A percentile compares a stretch with the other conserved stretches of the same genome.
Evolutionary conservation across 2,888 invertebrate genomes (phyloP).

Genomic region (Coecobrya sp.): DNA sequence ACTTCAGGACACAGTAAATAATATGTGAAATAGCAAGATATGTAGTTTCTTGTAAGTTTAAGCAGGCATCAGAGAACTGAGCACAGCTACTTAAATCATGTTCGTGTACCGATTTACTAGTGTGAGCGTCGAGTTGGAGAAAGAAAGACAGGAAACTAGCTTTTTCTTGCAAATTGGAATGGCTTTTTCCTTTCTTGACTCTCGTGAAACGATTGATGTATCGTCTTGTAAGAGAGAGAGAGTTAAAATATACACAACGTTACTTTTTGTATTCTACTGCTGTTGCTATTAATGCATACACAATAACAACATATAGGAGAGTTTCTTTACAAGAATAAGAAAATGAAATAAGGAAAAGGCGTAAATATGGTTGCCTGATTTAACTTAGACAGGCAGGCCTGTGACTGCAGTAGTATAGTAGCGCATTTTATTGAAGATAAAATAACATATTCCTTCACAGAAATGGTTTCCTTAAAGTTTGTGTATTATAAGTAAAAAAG

Average conservation of each 20-base stretch:
- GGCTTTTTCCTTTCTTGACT: constrained; percentile 74
- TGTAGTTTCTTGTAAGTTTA: constrained; percentile 49
- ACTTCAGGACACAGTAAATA: constrained; percentile 52
- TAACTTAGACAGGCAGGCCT: constrained; percentile 16
- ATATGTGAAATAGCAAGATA: constrained; percentile 39
- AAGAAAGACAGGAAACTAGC: constrained; percentile 76
- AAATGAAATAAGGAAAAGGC: constrained; percentile 39
- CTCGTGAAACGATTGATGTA: constrained; percentile 77
- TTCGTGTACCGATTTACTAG: constrained; percentile 31
- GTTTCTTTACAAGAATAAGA: constrained; percentile 30
- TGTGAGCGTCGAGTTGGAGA: constrained; percentile 52
- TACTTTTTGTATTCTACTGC: constrained; percentile 18
- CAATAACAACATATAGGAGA: constrained; percentile 30
- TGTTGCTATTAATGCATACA: constrained; percentile 10
- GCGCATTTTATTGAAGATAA: constrained; percentile 59
- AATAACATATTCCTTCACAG: constrained; percentile 33
- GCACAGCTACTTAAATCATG: constrained; percentile 68
- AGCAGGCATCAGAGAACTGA: background rate
- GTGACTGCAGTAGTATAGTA: background rate
- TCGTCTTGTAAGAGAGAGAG: constrained; percentile 33
- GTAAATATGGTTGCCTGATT: constrained; percentile 44
- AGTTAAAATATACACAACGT: constrained; percentile 28
- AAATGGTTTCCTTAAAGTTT: background rate
- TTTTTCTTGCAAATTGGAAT: constrained; percentile 78
- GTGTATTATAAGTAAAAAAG: constrained; percentile 53